Base-by-base conservation (phyloP, 2,888 invertebrate genomes). In the Rhimphoctona megacephalus region DNA sequence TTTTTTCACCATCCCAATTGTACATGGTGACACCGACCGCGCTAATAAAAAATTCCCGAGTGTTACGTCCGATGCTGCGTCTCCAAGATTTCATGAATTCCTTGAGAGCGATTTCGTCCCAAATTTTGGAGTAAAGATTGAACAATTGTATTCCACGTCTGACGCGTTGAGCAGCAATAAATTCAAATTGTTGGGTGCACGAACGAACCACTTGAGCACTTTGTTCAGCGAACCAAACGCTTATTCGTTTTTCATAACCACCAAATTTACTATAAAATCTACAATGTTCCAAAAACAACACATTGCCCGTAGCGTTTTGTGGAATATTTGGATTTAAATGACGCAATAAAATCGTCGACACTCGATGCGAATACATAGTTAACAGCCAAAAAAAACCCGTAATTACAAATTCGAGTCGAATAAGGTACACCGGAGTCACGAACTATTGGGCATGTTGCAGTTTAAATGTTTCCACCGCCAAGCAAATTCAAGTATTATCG, bases 61-160 rank as follows among this genome's bases (percentile, higher is more conserved):
- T 94, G 81, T 95, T 95, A 36, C 94, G 95, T 8, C 94, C 89
- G 6, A 95, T 88, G 73, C 94, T 94, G 64, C 92, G 92, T 76
- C 94, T 94, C 93, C 96, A 94, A 46, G 92, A 92, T 87, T 93
- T 94, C 46, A 96, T 91, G 30, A 96, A 94, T 85, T 96, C 95
- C 83, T 93, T 95, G 1, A 96, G 92, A 3, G 96, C 96, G 25
- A 95, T 94, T 79, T 96, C 96, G 79, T 96, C 96, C 95, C 96
- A 96, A 87, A 96, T 95, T 86, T 95, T 95, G 14, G 96, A 95
- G 90, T 96, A 97, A 77, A 96, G 94, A 80, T 95, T 95, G 89
- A 96, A 95, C 92, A 96, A 95, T 91, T 96, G 96, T 87, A 96
- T 95, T n/a, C 95, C 95, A 70, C 96, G 95, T 79, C 96, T 94